phyloP scores from a whole-genome alignment of 2,113 vertebrate species.

The Oncorhynchus tshawytscha region DNA sequence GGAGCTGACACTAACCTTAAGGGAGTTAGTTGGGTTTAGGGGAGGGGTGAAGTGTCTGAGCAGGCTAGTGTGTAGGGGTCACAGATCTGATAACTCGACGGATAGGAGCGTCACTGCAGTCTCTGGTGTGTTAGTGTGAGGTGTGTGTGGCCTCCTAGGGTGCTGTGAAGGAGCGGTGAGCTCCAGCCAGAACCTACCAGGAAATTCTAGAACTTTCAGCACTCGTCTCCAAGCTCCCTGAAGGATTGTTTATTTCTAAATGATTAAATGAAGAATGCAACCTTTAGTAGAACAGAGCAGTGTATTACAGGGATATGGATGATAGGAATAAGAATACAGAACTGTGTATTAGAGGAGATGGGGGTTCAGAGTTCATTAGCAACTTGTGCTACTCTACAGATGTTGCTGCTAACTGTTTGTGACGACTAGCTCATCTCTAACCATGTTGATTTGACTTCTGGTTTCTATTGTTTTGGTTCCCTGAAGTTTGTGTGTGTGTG shows the following conservation, averaged over 20 bases:
- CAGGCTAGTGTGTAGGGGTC: not conserved
- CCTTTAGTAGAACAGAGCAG: constrained; percentile 45
- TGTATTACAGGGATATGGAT: constrained; percentile 45
- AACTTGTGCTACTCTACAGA: constrained; percentile 77
- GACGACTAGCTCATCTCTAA: constrained; percentile 85
- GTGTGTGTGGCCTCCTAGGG: constrained; percentile 43
- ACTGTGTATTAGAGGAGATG: constrained; percentile 49
- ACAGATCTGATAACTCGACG: not conserved
- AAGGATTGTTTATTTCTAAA: constrained; percentile 53
- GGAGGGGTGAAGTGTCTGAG: not conserved
- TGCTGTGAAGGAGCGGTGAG: constrained; percentile 45
- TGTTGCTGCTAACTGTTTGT: constrained; percentile 90
- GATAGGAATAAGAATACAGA: constrained; percentile 22
- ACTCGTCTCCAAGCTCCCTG: constrained; percentile 17
- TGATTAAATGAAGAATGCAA: constrained; percentile 27
- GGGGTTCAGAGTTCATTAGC: constrained; percentile 56
- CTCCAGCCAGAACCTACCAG: constrained; percentile 17
- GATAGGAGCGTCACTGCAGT: not conserved
- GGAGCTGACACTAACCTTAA: constrained; percentile 37
- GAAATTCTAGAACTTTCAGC: constrained; percentile 14
- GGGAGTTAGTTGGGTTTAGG: constrained; percentile 51
- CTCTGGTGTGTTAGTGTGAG: constrained; percentile 4
- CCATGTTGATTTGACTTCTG: constrained; percentile 67
- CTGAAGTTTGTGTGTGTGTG: constrained; percentile 78
- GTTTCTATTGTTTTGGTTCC: constrained; percentile 54